Base-by-base conservation (phyloP, 2,797 vertebrate genomes). In the Anas acuta region DNA sequence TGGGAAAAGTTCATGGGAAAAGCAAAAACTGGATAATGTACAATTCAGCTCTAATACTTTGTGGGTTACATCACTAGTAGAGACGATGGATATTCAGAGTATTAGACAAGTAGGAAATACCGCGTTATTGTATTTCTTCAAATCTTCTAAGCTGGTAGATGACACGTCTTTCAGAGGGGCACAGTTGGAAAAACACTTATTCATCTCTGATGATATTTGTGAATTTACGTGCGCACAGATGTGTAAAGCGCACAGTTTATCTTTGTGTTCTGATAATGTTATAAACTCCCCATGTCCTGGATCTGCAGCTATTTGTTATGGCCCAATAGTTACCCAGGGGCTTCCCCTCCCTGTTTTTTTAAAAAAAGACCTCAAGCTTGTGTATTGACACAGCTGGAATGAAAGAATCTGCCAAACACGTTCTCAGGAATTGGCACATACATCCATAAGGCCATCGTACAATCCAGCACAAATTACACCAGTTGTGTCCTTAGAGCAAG, bases 1-100 rank as follows among this genome's bases (percentile, higher is more conserved):
- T 96, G 94, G 90, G 95, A 96, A 95, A 96, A 89, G 81, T 94
- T 95, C 93, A 91, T 94, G 95, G 94, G 96, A 96, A 96, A 95
- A 90, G 69, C 92, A 64, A 91, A 90, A 93, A 92, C 88, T 96
- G 94, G 96, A 95, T 85, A 94, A 95, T 73, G 83, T 75, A 95
- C 90, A 95, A 80, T 75, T 95, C 77, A 30, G 84, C 86, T 92
- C 69, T 90, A 96, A 97, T 96, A 75, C 41, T 95, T 97, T 62
- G 72, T 45, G 56, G 18, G 61, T 97, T 95, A 96, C 86, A 75
- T 96, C 96, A 97, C 69, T 78, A 89, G 45, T 20, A 93, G 54
- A 91, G 81, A 94, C 0, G 8, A 85, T 73, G 84, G 71, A 95
- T 83, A 65, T 78, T 78, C 66, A 0, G 9, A 87, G 62, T 56